Base-by-base conservation (phyloP, 2,888 invertebrate species). In the Norana najaformis region DNA sequence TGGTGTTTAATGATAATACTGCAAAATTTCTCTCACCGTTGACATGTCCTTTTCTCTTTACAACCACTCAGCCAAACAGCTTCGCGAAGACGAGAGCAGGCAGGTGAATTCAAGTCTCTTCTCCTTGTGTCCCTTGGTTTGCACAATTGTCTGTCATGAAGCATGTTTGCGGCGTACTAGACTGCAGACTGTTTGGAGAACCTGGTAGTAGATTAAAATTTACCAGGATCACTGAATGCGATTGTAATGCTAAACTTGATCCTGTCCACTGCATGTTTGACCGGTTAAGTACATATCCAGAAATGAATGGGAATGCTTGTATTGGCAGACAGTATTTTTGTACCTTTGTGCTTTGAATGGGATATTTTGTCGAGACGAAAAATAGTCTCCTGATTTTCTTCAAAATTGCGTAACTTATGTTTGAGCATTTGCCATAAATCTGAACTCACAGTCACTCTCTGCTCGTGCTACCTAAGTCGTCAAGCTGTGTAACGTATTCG, bases 231-330 rank as follows among this genome's bases (percentile, higher is more conserved):
- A 85, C 85, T 35, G 85, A 85, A 85, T 85, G 85, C 37, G 85
- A 35, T 36, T 85, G 36, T 3, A 36, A 85, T 85, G 37, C 85
- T 85, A 85, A 85, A 85, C 85, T 85, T 18, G 85, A 37, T 36
- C 85, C 85, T 85, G 85, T 36, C 36, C 85, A 85, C 37, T 85
- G 85, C 85, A 85, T 85, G 85, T 85, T 85, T 85, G 36, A 36
- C 85, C 85, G 37, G 85, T 35, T 85, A 85, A 85, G 85, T 14
- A 36, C 85, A 16, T 85, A 36, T 85, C 30, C 18, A 85, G 13
- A 69, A 18, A 85, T 85, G 85, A 85, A 85, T 85, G 85, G 36
- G 85, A 85, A 85, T 85, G 85, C 37, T 85, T 85, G 85, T 85
- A 85, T 85, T 85, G 85, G 13, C 18, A 36, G 36, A 85, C 23